Base-by-base conservation (phyloP, 2,888 invertebrate species). In the Tachina grossa region DNA sequence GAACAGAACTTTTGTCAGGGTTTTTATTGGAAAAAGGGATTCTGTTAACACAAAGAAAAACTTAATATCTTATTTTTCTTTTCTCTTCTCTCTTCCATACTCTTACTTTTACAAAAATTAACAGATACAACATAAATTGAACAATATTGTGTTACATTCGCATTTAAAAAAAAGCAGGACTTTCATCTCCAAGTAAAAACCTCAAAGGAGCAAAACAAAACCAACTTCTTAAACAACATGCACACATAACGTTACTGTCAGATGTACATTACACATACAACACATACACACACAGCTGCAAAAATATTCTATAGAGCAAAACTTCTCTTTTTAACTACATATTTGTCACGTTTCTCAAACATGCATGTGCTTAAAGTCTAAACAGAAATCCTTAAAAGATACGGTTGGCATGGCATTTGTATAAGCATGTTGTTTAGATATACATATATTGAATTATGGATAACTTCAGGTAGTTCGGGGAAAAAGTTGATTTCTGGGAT, bases 281-380 rank as follows among this genome's bases (percentile, higher is more conserved):
- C n/a, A n/a, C n/a, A n/a, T n/a, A n/a, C n/a, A n/a, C 19, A 11
- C 47, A 13, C 14, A 47, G 1, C 0, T 0, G 3, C 22, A 31
- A 10, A 66, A 57, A 53, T 75, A 51, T 51, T 75, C 14, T 51
- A 39, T 45, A 45, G 39, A 11, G 47, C 14, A 19, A 2, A 69
- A 22, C 10, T 61, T n/a, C 51, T n/a, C 51, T 79, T 75, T 59
- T 66, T 61, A 65, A 71, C 69, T 66, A 31, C 31, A 31, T 31
- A 65, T 83, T 85, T 85, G 85, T 85, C 85, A 85, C 85, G 83
- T 83, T 85, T 82, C 71, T n/a, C 75, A 14, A 43, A 65, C 65
- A 83, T 76, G 76, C 65, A 72, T 83, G 53, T 77, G 49, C 76
- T 71, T 77, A 57, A 72, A 65, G 83, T 66, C 65, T 49, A 76